phyloP scores from a whole-genome alignment of 2,888 invertebrate genomes.

The Nesidiocoris tenuis region DNA sequence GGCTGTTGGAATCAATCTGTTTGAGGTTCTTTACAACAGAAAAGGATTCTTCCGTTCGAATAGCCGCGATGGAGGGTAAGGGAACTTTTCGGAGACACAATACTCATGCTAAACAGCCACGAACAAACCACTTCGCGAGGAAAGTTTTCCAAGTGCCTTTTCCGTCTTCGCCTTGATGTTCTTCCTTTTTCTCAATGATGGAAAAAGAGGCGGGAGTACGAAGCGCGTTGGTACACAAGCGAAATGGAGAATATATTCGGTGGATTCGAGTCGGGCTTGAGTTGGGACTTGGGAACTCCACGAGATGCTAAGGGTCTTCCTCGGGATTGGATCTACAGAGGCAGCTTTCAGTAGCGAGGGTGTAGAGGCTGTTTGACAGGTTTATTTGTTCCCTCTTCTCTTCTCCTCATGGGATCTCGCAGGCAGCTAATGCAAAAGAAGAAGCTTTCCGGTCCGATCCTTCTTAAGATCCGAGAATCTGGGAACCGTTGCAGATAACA shows the following conservation, averaged over 20 bases:
- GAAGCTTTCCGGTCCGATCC: conserved; percentile 28
- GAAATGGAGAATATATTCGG: too few relatives aligned
- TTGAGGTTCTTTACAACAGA: not conserved
- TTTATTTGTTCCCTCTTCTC: conserved; percentile 17
- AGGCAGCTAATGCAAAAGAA: conserved; percentile 18
- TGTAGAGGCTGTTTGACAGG: conserved; percentile 29
- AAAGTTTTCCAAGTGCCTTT: conserved; percentile 9
- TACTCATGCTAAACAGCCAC: conserved; percentile 27
- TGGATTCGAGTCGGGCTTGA: not conserved
- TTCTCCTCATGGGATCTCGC: not conserved
- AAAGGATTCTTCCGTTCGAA: conserved; percentile 9
- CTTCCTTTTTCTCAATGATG: not conserved
- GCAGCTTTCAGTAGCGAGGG: too few relatives aligned
- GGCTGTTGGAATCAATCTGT: not conserved
- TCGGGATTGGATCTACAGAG: not conserved
- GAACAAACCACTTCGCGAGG: conserved; percentile 15
- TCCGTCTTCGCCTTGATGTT: conserved; percentile 3
- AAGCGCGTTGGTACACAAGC: not conserved
- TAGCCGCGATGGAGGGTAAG: not conserved
- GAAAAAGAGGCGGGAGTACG: not conserved
- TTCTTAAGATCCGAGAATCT: not conserved
- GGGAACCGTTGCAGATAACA: not conserved
- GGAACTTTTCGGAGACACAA: conserved; percentile 12
- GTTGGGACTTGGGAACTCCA: not conserved
- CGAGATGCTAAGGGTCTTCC: not conserved